Evolutionary conservation across 2,888 invertebrate species (phyloP).

Genomic region (Phytoseiulus persimilis): DNA sequence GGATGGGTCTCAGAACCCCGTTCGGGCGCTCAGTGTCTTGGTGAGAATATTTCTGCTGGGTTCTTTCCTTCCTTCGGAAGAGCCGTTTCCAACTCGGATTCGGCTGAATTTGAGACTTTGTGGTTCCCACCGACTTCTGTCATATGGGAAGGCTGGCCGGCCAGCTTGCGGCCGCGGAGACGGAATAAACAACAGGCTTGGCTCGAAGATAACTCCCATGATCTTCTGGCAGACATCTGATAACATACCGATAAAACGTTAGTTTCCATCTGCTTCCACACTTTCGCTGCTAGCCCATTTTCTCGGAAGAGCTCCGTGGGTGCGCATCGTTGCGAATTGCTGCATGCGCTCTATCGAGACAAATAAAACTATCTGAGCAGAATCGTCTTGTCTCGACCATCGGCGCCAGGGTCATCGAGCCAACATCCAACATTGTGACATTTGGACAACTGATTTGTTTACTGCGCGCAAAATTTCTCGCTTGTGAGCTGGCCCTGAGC

Average conservation of each 20-base stretch:
- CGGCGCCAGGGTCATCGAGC: not conserved
- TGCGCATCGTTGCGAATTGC: too few species aligned
- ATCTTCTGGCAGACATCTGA: not conserved
- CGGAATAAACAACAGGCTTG: not conserved
- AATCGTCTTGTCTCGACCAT: not conserved
- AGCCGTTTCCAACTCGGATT: not conserved
- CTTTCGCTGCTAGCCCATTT: not conserved
- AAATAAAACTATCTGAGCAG: not conserved
- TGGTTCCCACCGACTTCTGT: not conserved
- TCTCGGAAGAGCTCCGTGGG: not conserved
- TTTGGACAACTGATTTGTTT: not conserved
- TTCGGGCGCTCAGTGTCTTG: not conserved
- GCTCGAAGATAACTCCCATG: not conserved
- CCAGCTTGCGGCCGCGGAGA: not conserved
- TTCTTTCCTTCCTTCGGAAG: not conserved
- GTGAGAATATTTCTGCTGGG: not conserved
- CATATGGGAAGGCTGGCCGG: not conserved
- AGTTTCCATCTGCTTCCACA: not conserved
- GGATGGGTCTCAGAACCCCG: not conserved
- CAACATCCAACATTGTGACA: not conserved
- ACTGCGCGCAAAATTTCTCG: not conserved
- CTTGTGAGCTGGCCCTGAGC: not conserved
- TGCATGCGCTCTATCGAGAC: not conserved
- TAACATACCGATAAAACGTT: not conserved
- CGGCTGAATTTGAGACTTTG: not conserved